Evolutionary conservation across 2,797 vertebrate genomes (phyloP).

Genomic region (Poecilia velifera): DNA sequence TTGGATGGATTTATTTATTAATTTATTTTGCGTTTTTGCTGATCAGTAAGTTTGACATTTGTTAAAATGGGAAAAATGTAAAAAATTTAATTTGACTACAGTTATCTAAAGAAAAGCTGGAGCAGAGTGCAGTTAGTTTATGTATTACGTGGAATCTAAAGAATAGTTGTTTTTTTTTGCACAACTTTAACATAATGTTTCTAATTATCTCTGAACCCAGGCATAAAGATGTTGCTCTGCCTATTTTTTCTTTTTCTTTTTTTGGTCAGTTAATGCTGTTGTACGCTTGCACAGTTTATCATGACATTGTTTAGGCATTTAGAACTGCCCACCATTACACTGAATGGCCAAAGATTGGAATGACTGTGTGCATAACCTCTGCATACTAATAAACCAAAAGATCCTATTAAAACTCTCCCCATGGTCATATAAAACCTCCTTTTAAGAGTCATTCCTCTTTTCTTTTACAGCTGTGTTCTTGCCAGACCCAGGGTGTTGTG

Average conservation of each 20-base stretch:
- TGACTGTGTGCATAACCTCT: slow-evolving; percentile 51
- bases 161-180: background rate
- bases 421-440: slow-evolving; percentile 37
- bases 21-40: background rate
- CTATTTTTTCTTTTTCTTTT: background rate
- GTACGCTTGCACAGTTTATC: slow-evolving; percentile 6
- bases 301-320: slow-evolving; percentile 4
- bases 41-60: background rate
- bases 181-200: background rate
- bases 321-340: slow-evolving; percentile 1
- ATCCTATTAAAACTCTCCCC: slow-evolving; percentile 48
- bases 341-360: slow-evolving; percentile 26
- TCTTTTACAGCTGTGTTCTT: slow-evolving; percentile 28
- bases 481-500: slow-evolving; percentile 9
- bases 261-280: background rate
- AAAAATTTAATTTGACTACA: background rate
- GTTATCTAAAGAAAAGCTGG: background rate
- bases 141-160: background rate
- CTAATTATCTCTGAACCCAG: background rate
- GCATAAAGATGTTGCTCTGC: background rate
- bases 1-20: background rate
- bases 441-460: slow-evolving; percentile 26
- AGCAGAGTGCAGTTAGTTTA: background rate
- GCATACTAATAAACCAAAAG: slow-evolving; percentile 56
- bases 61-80: background rate